Evolutionary conservation across 2,797 vertebrate genomes (phyloP), one percentile per base, ranked within the genome.

Genomic region (Microtus californicus): DNA sequence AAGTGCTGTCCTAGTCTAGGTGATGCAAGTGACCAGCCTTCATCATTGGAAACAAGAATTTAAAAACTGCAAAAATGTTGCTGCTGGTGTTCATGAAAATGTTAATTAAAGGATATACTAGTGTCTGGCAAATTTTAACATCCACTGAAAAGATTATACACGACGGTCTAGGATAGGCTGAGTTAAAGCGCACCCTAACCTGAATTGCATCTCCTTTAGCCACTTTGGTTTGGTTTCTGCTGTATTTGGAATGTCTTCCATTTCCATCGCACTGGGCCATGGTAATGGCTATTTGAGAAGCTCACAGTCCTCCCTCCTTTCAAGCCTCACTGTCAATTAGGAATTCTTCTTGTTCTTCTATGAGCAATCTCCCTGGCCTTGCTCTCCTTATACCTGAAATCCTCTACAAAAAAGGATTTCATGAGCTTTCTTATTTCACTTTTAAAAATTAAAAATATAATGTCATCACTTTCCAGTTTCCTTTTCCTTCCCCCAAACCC

Each of bases 291-390:
- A n/a, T 83, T 95, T 89, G n/a, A 77, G 78, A 91, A 81, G 45
- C 82, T 93, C 91, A 37, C 14, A 74, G 31, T n/a, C 87, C 54
- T 76, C 74, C 54, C 91, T 81, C 7, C 87, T 90, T 94, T 94
- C n/a, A 87, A 65, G 83, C 96, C 91, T 54, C 34, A 89, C 89
- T 12, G 78, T 92, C 65, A 92, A 0, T 61, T 54, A 31, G 29
- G 11, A 91, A n/a, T 15, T 81, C 82, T 51, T 15, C 31, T 73
- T 95, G 95, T 81, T 79, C 37, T 95, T 94, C 86, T 87, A 63
- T 45, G 87, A 97, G 51, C 13, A 9, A 93, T 95, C 94, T 77
- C 48, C 91, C 94, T 90, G 96, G 87, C 88, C 95, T 98, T 98
- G 97, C 93, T 96, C 51, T 83, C 21, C 73, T 61, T 54, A 34